Evolutionary conservation across 2,797 vertebrate species (phyloP).

Genomic region (Apogon hyalosoma): DNA sequence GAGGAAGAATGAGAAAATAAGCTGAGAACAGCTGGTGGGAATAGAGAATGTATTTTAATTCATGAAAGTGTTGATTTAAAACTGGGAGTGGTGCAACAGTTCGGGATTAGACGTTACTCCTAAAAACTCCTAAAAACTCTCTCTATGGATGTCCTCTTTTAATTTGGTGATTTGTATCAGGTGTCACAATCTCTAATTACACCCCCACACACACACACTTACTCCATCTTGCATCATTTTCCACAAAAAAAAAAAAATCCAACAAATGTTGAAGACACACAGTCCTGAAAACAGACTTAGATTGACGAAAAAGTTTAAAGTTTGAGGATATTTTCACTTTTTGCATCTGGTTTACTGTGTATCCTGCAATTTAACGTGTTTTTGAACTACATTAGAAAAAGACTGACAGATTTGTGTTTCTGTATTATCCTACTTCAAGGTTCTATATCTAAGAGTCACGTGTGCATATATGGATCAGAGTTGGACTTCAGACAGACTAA

Average conservation of each 20-base stretch:
- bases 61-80: constrained; percentile 3
- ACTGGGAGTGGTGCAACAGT: neutral
- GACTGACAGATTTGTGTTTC: too few relatives aligned
- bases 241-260: constrained; percentile 7
- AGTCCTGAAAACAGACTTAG: constrained; percentile 5
- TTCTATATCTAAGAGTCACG: too few relatives aligned
- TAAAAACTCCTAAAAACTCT: constrained; percentile 1
- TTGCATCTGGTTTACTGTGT: too few relatives aligned
- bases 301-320: neutral
- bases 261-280: too few relatives aligned
- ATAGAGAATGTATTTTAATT: constrained; percentile 1
- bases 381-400: too few relatives aligned
- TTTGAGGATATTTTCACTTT: constrained; percentile 4
- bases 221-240: neutral
- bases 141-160: neutral
- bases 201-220: too few relatives aligned
- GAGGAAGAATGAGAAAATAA: constrained; percentile 2
- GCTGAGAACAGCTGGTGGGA: neutral
- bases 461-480: too few relatives aligned
- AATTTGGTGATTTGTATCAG: constrained; percentile 25
- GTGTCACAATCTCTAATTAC: neutral
- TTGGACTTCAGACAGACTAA: too few relatives aligned
- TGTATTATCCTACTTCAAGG: too few relatives aligned
- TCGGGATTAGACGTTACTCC: neutral
- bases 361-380: too few relatives aligned